Conservation (phyloP, 1,140 invertebrate species). For the Drosophila melanica region DNA sequence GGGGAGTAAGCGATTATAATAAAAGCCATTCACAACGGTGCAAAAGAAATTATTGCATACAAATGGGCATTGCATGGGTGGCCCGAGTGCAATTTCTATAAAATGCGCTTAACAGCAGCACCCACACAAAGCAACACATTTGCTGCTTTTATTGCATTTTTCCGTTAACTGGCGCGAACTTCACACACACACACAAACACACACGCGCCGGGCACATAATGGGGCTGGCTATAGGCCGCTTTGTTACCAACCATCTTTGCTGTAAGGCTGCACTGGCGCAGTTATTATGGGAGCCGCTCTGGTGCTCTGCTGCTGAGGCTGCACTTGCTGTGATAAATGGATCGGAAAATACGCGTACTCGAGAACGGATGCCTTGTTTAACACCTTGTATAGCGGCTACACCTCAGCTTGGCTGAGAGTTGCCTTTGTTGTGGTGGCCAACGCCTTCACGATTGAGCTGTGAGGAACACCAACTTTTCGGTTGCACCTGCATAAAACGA, state of each 20-base stretch:
- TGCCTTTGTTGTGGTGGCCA: constrained; percentile 2
- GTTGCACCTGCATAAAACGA: constrained; percentile 1
- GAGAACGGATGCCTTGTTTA: constrained; percentile 65
- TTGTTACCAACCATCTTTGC: constrained; percentile 35
- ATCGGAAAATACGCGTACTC: constrained; percentile 81
- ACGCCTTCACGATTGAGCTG: neutral
- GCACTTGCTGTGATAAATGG: constrained; percentile 71
- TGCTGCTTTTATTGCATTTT: constrained; percentile 81
- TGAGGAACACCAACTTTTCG: neutral
- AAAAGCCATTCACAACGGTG: constrained; percentile 62
- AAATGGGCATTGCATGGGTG: constrained; percentile 67
- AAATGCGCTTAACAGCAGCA: constrained; percentile 74
- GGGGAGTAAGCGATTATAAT: constrained; percentile 39
- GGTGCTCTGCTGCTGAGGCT: neutral
- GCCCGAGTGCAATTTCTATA: constrained; percentile 77
- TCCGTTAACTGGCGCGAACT: constrained; percentile 69
- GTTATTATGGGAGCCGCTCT: constrained; percentile 2
- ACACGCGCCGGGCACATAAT: constrained; percentile 61
- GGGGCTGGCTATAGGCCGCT: constrained; percentile 43
- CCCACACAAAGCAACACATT: constrained; percentile 78
- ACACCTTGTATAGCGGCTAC: constrained; percentile 31
- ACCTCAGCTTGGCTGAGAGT: constrained; percentile 14
- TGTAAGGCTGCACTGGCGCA: neutral
- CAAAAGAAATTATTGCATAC: constrained; percentile 56
- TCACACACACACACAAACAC: constrained; percentile 28